These are phyloP conservation scores for Gallinago stenura DNA, from an alignment of 2,797 vertebrate genomes.

Conservation along the genomic window DNA sequence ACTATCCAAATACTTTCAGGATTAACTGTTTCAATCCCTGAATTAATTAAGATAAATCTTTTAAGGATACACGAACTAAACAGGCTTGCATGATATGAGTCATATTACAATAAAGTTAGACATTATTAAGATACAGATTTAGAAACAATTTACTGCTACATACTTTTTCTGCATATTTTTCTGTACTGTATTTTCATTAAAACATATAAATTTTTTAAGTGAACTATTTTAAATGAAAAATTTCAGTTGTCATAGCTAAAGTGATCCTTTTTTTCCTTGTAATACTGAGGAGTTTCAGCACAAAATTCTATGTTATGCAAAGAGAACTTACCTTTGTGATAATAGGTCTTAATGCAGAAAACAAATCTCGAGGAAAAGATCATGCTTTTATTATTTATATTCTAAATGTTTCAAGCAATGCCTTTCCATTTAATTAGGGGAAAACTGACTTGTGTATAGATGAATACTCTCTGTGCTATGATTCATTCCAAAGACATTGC, in stretches of 20 bases:
- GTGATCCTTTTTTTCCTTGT: neutral
- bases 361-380: neutral
- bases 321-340: neutral
- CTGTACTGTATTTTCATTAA: neutral
- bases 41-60: neutral
- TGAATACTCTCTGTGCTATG: neutral
- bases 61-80: neutral
- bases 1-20: neutral
- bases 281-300: neutral
- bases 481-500: neutral
- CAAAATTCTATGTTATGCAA: neutral
- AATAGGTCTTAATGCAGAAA: neutral
- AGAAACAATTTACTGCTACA: neutral
- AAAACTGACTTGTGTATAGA: neutral
- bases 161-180: neutral
- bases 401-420: neutral
- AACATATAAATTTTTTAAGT: fast-evolving
- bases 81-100: neutral
- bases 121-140: neutral
- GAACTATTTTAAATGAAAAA: neutral
- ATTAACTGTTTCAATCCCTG: neutral
- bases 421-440: neutral
- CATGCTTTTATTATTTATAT: neutral
- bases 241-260: neutral
- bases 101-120: neutral